phyloP scores from a whole-genome alignment of 2,113 vertebrate genomes.

The Stegastes partitus region DNA sequence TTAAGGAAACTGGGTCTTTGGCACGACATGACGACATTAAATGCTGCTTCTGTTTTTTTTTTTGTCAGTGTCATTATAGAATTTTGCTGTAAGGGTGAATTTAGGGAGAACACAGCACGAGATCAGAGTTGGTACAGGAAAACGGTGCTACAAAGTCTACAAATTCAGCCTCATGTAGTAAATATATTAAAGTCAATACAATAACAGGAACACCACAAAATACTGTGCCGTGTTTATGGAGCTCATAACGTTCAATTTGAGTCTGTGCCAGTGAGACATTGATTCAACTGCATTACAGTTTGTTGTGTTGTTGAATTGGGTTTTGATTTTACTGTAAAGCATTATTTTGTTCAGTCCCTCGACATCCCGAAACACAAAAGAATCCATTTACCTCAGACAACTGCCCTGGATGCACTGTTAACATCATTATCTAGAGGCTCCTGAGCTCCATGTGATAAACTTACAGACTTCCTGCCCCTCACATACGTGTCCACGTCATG shows the following conservation, averaged over 20 bases:
- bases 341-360: no score
- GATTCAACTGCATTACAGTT: not conserved
- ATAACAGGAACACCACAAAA: no score
- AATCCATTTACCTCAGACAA: not conserved
- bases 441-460: not conserved
- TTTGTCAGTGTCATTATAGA: not conserved
- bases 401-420: not conserved
- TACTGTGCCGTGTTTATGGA: no score
- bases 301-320: not conserved
- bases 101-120: not conserved
- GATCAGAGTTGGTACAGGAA: not conserved
- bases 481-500: not conserved
- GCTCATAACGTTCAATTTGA: no score
- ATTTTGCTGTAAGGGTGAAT: not conserved
- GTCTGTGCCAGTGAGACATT: not conserved
- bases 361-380: not conserved
- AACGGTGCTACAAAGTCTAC: no score
- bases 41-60: not conserved
- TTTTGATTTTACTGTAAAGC: no score
- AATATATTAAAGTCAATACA: no score
- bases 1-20: not conserved
- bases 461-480: slow-evolving; percentile 3
- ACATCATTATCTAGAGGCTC: not conserved
- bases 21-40: not conserved
- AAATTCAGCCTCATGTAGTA: no score